Evolutionary conservation across 2,888 invertebrate species (phyloP).

Genomic region (Podabrus alpinus): DNA sequence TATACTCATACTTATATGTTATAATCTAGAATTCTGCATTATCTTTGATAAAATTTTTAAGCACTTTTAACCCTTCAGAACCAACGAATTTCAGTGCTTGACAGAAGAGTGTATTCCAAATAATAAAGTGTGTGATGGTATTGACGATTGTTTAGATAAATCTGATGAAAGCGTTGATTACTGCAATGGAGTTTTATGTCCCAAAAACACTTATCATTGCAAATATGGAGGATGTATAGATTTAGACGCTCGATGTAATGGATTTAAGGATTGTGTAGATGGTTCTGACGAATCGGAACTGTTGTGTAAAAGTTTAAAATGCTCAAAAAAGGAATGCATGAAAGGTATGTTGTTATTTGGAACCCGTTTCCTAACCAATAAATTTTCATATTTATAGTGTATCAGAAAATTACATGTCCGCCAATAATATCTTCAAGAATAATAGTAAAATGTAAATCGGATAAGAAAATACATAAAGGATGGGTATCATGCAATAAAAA

Average conservation of each 20-base stretch:
- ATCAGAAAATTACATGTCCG: slow-evolving; percentile 35
- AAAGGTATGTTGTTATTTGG: slow-evolving; percentile 9
- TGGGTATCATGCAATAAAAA: slow-evolving; percentile 47
- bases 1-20: too few relatives aligned
- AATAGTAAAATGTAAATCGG: slow-evolving; percentile 42
- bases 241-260: slow-evolving; percentile 35
- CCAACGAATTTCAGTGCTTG: slow-evolving; percentile 37
- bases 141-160: slow-evolving; percentile 36
- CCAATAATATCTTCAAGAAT: slow-evolving; percentile 38
- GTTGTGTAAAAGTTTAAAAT: slow-evolving; percentile 25
- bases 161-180: slow-evolving; percentile 38
- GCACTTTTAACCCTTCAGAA: slow-evolving; percentile 20
- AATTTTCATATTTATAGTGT: slow-evolving; percentile 16
- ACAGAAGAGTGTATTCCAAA: slow-evolving; percentile 35
- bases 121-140: slow-evolving; percentile 36
- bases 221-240: slow-evolving; percentile 38
- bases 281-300: slow-evolving; percentile 38
- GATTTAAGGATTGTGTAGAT: slow-evolving; percentile 37
- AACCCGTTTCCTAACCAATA: not conserved
- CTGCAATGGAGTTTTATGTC: slow-evolving; percentile 36
- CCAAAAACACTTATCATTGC: slow-evolving; percentile 36
- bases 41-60: not conserved
- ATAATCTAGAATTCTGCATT: too few relatives aligned
- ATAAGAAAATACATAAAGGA: slow-evolving; percentile 42
- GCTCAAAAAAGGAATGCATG: slow-evolving; percentile 22